Evolutionary conservation across 2,888 invertebrate genomes (phyloP).

Genomic region (Drosophila neotestacea): DNA sequence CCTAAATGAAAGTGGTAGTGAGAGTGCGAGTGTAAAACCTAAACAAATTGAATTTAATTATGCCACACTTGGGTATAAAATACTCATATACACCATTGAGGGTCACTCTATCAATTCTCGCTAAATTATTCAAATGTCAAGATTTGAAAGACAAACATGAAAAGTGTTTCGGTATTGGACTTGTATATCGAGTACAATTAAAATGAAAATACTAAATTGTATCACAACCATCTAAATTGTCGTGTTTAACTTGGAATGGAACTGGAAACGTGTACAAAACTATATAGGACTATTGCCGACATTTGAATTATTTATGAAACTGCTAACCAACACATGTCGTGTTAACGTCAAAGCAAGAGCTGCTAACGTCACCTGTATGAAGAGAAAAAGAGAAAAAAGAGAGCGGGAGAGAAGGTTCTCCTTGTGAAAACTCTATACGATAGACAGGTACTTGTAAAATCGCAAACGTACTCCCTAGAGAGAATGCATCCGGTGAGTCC

Average conservation of each 20-base stretch:
- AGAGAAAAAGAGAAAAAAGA: background rate
- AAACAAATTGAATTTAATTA: constrained; percentile 66
- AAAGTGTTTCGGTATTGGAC: constrained; percentile 19
- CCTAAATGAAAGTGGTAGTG: background rate
- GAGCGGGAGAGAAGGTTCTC: background rate
- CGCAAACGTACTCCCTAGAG: constrained; percentile 39
- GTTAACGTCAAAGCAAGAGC: constrained; percentile 8
- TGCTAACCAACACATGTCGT: constrained; percentile 27
- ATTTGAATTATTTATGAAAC: constrained; percentile 66
- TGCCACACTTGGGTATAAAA: constrained; percentile 7
- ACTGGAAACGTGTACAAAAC: constrained; percentile 14
- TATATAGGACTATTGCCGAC: constrained; percentile 14
- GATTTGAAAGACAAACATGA: constrained; percentile 23
- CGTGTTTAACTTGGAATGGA: constrained; percentile 39
- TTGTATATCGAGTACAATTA: constrained; percentile 47
- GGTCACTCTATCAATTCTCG: constrained; percentile 43
- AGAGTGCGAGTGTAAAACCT: constrained; percentile 33
- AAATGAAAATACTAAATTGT: background rate
- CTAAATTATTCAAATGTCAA: constrained; percentile 58
- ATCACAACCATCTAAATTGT: constrained; percentile 39
- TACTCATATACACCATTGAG: background rate
- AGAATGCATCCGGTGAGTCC: constrained; percentile 17
- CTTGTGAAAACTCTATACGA: too few species aligned
- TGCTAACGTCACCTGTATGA: constrained; percentile 1
- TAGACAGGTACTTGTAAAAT: constrained; percentile 5